These are phyloP conservation scores for Stenurella melanura DNA, from an alignment of 2,888 invertebrate genomes.

Conservation along the genomic window DNA sequence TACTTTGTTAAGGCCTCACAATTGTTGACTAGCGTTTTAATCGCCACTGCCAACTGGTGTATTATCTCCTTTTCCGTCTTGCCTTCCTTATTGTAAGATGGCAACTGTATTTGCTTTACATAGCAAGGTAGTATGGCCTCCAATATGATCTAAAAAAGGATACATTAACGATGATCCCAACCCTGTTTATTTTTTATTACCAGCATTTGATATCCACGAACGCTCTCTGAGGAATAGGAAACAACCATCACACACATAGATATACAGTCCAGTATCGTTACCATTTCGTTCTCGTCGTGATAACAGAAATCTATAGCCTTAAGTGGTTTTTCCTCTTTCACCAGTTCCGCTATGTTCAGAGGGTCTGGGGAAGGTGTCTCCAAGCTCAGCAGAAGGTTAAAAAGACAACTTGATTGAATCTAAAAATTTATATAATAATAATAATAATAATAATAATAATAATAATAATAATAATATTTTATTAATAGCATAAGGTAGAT, in stretches of 20 bases:
- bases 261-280: constrained; percentile 96
- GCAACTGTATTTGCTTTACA: constrained; percentile 92
- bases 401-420: constrained; percentile 89
- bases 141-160: constrained; percentile 85
- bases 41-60: constrained; percentile 93
- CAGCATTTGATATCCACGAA: constrained; percentile 93
- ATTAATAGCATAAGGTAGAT: no score
- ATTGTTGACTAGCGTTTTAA: constrained; percentile 96
- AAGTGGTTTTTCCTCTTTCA: constrained; percentile 92
- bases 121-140: constrained; percentile 98
- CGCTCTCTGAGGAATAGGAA: constrained; percentile 97
- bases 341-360: constrained; percentile 92
- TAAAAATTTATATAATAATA: no score
- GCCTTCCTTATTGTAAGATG: constrained; percentile 91
- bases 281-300: constrained; percentile 97
- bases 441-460: no score
- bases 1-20: constrained; percentile 97
- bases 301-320: constrained; percentile 99
- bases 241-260: constrained; percentile 99
- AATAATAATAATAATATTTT: no score
- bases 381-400: constrained; percentile 91
- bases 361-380: constrained; percentile 97
- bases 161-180: neutral
- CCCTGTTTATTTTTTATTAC: constrained; percentile 72
- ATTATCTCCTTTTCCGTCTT: constrained; percentile 96